Evolutionary conservation across 2,888 invertebrate genomes (phyloP).

Genomic region (Heliconius ismenius): DNA sequence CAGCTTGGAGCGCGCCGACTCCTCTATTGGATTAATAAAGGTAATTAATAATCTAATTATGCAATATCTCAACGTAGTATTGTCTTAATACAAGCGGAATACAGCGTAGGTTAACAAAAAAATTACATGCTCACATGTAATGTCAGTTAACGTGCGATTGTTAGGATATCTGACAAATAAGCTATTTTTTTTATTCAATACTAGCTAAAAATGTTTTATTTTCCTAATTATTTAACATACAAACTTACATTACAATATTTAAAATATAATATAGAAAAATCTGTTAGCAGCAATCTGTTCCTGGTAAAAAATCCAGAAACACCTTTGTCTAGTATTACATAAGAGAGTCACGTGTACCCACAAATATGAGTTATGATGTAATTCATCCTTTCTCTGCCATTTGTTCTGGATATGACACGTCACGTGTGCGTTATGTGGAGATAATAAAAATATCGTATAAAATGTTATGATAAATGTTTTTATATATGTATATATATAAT

Average conservation of each 20-base stretch:
- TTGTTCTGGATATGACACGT: conserved; percentile 15
- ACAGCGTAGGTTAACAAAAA: neutral
- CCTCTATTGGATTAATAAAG: conserved; percentile 87
- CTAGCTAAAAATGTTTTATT: too few relatives aligned
- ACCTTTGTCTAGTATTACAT: neutral
- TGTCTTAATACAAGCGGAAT: too few relatives aligned
- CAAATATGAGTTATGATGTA: conserved; percentile 12
- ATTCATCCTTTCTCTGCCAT: conserved; percentile 20
- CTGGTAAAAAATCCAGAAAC: neutral
- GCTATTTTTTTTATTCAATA: too few relatives aligned
- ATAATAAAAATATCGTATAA: conserved; percentile 10
- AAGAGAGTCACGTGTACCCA: conserved; percentile 3
- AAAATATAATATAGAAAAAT: neutral
- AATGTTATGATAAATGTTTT: neutral
- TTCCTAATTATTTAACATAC: too few relatives aligned
- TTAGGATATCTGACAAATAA: too few relatives aligned
- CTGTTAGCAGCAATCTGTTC: too few relatives aligned
- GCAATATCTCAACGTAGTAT: neutral
- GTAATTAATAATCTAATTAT: conserved; percentile 63
- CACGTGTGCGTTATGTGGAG: conserved; percentile 13
- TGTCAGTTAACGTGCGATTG: neutral
- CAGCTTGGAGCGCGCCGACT: conserved; percentile 86
- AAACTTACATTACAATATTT: too few relatives aligned
- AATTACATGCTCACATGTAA: neutral
- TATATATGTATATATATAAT: neutral